Evolutionary conservation across 2,797 vertebrate genomes (phyloP), one percentile per base, ranked within the genome.

Genomic region (Poecilia picta): DNA sequence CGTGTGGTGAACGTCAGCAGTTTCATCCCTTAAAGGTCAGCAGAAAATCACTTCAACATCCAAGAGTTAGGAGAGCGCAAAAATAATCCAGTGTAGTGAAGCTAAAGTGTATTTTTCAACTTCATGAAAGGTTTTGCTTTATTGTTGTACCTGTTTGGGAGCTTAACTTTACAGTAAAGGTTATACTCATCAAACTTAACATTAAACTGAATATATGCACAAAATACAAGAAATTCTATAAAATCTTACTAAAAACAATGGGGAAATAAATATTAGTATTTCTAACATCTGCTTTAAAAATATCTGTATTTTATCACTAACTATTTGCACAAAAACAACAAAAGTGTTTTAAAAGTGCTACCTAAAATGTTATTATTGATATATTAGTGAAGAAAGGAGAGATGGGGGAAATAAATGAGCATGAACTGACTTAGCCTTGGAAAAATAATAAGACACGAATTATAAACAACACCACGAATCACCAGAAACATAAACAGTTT

Each of bases 1-100:
- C 91, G 0, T 85, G 87, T 90, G 93, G 92, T 70, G 5, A 81
- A 74, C 81, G 1, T 5, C 2, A 4, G 71, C 7, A 23, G 12
- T 28, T 59, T 51, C 2, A 45, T 23, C 72, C 36, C 55, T 59
- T 28, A 36, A 10, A 6, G 2, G 41, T 39, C n/a, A 10, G 4
- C 0, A 59, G 28, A 46, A 12, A 28, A 8, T n/a, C 77, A 47
- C 46, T 47, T 85, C 3, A 79, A 51, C 49, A 15, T 66, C 18
- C 18, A 39, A 39, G 62, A 68, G 20, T 70, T n/a, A 6, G 36
- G 39, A 70, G 16, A 64, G 16, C 4, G 2, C 5, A 23, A 70
- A 4, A n/a, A 25, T 12, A 70, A 43, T 12, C 18, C 33, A 66
- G 2, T 23, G 2, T 43, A 25, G 18, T 70, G 36, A 41, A 25